phyloP scores from a whole-genome alignment of 2,797 vertebrate species.

The Propithecus deckenii region DNA sequence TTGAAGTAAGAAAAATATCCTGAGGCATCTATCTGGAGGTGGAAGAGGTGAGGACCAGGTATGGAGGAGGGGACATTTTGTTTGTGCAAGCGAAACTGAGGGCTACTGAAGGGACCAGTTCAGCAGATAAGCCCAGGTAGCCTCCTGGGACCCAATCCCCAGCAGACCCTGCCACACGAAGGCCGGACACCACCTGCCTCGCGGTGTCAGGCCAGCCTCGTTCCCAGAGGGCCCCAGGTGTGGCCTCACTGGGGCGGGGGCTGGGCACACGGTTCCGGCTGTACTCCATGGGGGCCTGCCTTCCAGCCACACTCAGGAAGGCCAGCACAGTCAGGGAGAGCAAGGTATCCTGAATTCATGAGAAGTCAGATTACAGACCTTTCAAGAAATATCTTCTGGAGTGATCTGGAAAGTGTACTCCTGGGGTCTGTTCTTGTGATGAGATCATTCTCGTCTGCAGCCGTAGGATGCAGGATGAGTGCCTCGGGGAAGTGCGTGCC shows the following conservation, averaged over 20 bases:
- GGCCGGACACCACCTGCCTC: not conserved
- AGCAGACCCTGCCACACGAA: not conserved
- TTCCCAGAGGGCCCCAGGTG: no score
- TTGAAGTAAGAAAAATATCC: not conserved
- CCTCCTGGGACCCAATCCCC: not conserved
- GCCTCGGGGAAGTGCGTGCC: not conserved
- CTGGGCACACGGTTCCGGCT: not conserved
- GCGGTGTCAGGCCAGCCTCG: not conserved
- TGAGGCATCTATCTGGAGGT: not conserved
- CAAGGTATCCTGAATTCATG: not conserved
- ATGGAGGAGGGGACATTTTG: not conserved
- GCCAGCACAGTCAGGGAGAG: not conserved
- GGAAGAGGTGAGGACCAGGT: not conserved
- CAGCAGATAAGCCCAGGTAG: not conserved
- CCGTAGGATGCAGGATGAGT: not conserved
- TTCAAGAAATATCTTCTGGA: not conserved
- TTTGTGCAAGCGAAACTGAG: fast-evolving
- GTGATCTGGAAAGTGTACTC: not conserved
- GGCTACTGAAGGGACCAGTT: not conserved
- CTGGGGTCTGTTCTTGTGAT: not conserved
- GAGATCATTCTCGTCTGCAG: not conserved
- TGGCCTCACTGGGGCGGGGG: no score
- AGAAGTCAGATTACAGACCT: not conserved
- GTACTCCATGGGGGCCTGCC: no score
- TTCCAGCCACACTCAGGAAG: not conserved